Evolutionary conservation across 2,113 vertebrate species (phyloP), one percentile per base, ranked within the genome.

Genomic region (Paramormyrops kingsleyae): DNA sequence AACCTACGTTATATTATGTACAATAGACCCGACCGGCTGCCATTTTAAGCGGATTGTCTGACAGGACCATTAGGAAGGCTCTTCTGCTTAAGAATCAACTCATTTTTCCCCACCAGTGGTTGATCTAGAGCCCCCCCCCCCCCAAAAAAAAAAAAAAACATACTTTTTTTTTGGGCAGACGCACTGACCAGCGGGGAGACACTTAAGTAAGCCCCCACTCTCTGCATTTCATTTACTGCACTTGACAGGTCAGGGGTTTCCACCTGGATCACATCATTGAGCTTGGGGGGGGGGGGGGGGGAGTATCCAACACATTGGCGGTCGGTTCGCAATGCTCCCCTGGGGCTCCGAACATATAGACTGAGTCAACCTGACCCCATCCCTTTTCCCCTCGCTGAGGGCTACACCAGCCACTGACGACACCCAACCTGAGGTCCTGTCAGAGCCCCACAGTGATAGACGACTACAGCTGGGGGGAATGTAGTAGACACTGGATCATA

Each of bases 191-290:
- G 35, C 39, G 62, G 17, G 24, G 17, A 88, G 35, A 24, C 56
- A 15, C 27, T 39, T 70, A 39, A 24, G 47, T 12, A 12, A 21
- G 46, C 52, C 50, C 35, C 53, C 53, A 39, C 52, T 49, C 44
- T 53, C 88, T 47, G 53, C 31, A 49, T 86, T 66, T 86, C 42
- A 66, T 70, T 74, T 62, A 31, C 19, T 39, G 53, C 50, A 46
- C 42, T 39, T 7, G 15, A 86, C 19, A 84, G n/a, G 27, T 80
- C 74, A 89, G 66, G 39, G 42, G 52, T 39, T 31, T 31, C 44
- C 21, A 44, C 42, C 89, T 87, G 89, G 53, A 21, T 52, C 35
- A 46, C 47, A 87, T 90, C 83, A 90, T 31, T 15, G n/a, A 50
- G 44, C 24, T 87, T 17, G 21, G 4, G 74, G 27, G 15, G 2